Evolutionary conservation across 1,140 invertebrate genomes (phyloP).

Genomic region (Platyscapa corneri): DNA sequence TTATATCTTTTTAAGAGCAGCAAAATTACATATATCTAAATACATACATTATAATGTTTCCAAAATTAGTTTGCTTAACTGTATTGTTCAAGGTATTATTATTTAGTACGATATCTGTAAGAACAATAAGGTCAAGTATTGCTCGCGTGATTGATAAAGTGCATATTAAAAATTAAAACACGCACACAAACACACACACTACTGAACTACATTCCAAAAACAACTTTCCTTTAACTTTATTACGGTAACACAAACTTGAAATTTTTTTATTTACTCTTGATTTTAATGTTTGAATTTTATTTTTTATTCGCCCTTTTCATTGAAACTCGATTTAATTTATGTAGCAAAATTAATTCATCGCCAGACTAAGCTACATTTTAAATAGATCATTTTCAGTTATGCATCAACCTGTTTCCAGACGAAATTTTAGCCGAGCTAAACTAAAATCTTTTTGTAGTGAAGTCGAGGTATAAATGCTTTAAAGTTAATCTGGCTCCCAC

Average conservation of each 20-base stretch:
- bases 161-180: background rate
- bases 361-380: background rate
- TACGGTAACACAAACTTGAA: no score
- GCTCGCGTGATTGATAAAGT: background rate
- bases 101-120: background rate
- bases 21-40: background rate
- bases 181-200: no score
- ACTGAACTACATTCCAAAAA: no score
- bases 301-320: no score
- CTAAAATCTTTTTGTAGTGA: background rate
- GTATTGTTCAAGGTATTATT: background rate
- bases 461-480: slow-evolving; percentile 37
- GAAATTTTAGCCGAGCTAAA: background rate
- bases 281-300: no score
- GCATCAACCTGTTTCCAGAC: background rate
- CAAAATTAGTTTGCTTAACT: background rate
- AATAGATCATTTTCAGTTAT: background rate
- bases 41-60: background rate
- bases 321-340: background rate
- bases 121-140: background rate
- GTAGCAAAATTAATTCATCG: background rate
- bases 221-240: no score
- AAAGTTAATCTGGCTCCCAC: slow-evolving; percentile 15
- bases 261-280: no score
- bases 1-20: no score